Percentiles rank a stretch among this genome's conserved stretches.
Conservation (phyloP, 2,797 vertebrate genomes). For the Lindbergichthys nudifrons region DNA sequence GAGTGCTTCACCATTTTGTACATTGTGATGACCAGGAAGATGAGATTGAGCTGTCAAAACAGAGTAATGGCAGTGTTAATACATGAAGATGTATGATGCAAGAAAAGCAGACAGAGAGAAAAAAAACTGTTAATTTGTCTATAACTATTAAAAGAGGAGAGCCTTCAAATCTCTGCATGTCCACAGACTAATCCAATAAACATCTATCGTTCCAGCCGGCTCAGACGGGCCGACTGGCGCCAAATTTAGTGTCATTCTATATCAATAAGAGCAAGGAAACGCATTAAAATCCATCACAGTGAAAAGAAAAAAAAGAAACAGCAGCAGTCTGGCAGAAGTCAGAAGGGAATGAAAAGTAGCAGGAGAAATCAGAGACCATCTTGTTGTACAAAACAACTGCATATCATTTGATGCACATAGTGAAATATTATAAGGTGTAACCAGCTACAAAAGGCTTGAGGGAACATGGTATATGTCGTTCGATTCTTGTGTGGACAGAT, state of each 20-base stretch:
- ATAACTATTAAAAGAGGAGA: conserved; percentile 81
- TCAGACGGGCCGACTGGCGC: conserved; percentile 84
- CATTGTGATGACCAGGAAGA: conserved; percentile 99
- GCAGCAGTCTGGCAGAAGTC: conserved; percentile 63
- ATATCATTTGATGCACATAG: conserved; percentile 77
- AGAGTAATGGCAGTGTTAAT: conserved; percentile 80
- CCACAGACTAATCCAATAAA: conserved; percentile 85
- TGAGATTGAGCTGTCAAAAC: conserved; percentile 97
- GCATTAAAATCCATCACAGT: conserved; percentile 85
- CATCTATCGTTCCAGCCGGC: conserved; percentile 80
- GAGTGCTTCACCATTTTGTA: conserved; percentile 99
- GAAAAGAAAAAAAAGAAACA: conserved; percentile 27
- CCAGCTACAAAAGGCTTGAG: conserved; percentile 68
- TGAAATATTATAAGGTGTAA: conserved; percentile 78
- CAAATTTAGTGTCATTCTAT: conserved; percentile 88
- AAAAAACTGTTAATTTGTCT: conserved; percentile 76
- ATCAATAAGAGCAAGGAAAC: conserved; percentile 86
- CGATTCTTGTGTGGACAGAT: conserved; percentile 60
- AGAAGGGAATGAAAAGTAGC: conserved; percentile 69
- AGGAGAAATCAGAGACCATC: conserved; percentile 76
- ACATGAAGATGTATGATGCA: conserved; percentile 69
- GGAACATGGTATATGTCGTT: conserved; percentile 69
- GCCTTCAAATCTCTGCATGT: conserved; percentile 77
- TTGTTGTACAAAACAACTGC: conserved; percentile 79
- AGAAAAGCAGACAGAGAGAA: conserved; percentile 51